phyloP scores from a whole-genome alignment of 2,797 vertebrate species.

The Typhlichthys subterraneus region DNA sequence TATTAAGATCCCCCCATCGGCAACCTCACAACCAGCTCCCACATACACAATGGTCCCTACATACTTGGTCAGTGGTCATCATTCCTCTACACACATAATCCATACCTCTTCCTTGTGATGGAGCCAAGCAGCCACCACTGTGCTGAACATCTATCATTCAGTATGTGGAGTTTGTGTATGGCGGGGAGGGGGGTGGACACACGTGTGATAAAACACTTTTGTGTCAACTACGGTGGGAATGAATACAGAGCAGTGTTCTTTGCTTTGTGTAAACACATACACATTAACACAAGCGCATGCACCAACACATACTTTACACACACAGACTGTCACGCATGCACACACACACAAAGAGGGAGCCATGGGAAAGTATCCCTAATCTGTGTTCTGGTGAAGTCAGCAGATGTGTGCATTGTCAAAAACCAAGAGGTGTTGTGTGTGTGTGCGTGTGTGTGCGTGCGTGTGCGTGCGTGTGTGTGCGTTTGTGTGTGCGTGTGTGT shows the following conservation, averaged over 20 bases:
- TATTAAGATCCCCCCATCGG: slow-evolving; percentile 24
- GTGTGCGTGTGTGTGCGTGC: no score
- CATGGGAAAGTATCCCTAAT: slow-evolving; percentile 1
- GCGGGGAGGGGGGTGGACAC: not conserved
- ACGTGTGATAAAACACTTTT: not conserved
- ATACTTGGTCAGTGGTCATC: not conserved
- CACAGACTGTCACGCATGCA: not conserved
- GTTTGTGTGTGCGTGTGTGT: no score
- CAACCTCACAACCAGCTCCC: not conserved
- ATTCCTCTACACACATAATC: slow-evolving; percentile 26
- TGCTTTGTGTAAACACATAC: not conserved
- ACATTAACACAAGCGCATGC: not conserved
- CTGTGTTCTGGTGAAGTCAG: not conserved
- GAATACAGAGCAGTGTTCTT: slow-evolving; percentile 2
- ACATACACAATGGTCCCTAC: slow-evolving; percentile 10
- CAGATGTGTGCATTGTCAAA: not conserved
- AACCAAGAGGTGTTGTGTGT: not conserved
- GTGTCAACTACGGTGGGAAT: no score
- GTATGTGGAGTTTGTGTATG: not conserved
- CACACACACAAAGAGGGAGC: not conserved
- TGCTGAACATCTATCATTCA: slow-evolving; percentile 3
- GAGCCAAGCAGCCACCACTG: not conserved
- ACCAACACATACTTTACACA: not conserved
- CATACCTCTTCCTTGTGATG: slow-evolving; percentile 17
- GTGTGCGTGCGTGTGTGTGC: no score